Base-by-base conservation (phyloP, 2,888 invertebrate genomes). In the Macaria liturata region DNA sequence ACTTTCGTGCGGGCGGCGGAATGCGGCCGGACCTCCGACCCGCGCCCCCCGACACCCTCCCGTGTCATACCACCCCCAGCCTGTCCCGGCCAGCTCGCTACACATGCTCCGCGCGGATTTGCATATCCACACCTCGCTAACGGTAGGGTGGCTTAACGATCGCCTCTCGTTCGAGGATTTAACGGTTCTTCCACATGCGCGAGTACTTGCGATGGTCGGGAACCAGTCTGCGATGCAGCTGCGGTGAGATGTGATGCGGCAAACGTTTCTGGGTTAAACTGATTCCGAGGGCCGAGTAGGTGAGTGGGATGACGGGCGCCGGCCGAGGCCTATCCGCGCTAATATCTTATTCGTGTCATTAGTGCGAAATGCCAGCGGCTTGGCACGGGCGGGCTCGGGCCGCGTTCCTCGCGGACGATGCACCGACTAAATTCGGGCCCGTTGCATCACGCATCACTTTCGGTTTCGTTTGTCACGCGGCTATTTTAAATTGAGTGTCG, bases 261-360 rank as follows among this genome's bases (percentile, higher is more conserved):
- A 55, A 65, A 70, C 71, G 69, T 67, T 72, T 66, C 69, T 67
- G 67, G 71, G 77, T 81, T 82, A 80, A 84, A 83, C 78, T 68
- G 80, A 81, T 81, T 34, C 43, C 42, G 43, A 39, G 6, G 44
- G 46, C 30, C n/a, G 47, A 53, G 45, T 49, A 40, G 46, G 47
- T 37, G 49, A 58, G 64, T 59, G 49, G 53, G 44, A 48, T 39
- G 59, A 32, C 49, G 52, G 61, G 55, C 58, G 61, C 58, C 60
- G 64, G 54, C 61, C 64, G 52, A 49, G 74, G 75, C 75, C 83
- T 86, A 88, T 88, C 86, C 83, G 84, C 82, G 85, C 86, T 87
- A 88, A 90, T 91, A 89, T 91, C 90, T 90, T 88, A 90, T 90
- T 89, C 83, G 89, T 90, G 91, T 90, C 91, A 89, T 89, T 89